Conservation (phyloP, 2,888 invertebrate genomes). For the Danaus chrysippus region DNA sequence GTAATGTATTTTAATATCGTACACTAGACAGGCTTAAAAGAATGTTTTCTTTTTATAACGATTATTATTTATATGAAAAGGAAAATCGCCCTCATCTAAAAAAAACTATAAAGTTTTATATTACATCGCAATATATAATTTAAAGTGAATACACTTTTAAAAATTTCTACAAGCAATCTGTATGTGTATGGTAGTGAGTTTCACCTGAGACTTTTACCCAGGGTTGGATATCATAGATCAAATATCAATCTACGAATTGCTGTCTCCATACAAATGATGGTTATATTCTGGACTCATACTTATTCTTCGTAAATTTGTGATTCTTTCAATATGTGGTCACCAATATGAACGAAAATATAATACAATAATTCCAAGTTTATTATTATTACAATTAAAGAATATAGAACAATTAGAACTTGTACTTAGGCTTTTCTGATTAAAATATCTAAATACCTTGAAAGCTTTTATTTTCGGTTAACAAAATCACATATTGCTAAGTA, state of each 20-base stretch:
- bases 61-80: too few species aligned
- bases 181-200: conserved; percentile 37
- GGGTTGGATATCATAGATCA: conserved; percentile 60
- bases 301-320: conserved; percentile 25
- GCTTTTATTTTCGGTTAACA: not conserved
- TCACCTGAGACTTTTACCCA: conserved; percentile 37
- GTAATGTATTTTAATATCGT: too few species aligned
- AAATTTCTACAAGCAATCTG: conserved; percentile 7
- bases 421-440: not conserved
- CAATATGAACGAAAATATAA: not conserved
- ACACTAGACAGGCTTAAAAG: too few species aligned
- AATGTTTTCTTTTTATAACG: too few species aligned
- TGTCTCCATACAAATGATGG: conserved; percentile 49
- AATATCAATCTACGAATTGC: conserved; percentile 69
- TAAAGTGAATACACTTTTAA: not conserved
- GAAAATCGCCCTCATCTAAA: too few species aligned
- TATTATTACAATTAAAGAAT: not conserved
- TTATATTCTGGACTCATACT: conserved; percentile 36
- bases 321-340: conserved; percentile 9
- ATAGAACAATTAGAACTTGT: not conserved
- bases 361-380: not conserved
- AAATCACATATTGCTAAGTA: not conserved
- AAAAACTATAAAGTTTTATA: too few species aligned
- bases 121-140: too few species aligned
- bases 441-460: not conserved